These are phyloP conservation scores for Engraulis encrasicolus DNA, from an alignment of 2,113 vertebrate species.

Conservation along the genomic window DNA sequence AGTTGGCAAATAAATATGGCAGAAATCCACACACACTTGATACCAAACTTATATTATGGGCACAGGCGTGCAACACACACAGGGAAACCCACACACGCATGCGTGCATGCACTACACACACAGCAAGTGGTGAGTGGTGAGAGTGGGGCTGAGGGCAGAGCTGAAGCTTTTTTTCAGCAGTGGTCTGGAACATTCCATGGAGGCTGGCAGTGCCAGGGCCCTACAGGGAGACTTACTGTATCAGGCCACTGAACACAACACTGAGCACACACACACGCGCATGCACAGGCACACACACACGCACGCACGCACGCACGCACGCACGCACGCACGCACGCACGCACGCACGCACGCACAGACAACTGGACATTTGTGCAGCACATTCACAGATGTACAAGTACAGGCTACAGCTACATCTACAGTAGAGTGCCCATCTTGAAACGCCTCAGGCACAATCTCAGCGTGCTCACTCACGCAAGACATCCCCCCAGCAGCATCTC, in stretches of 20 bases:
- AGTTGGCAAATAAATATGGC: too few species aligned
- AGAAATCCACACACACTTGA: too few species aligned
- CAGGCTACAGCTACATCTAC: too few species aligned
- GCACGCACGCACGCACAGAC: not conserved
- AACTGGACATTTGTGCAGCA: not conserved
- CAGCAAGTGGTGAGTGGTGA: too few species aligned
- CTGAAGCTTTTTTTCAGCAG: conserved; percentile 1
- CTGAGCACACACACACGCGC: not conserved
- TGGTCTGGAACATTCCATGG: conserved; percentile 23
- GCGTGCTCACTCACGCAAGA: not conserved
- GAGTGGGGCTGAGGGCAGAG: not conserved
- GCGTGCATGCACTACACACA: too few species aligned
- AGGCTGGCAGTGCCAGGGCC: conserved; percentile 9
- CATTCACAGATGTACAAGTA: not conserved
- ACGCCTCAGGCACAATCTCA: not conserved
- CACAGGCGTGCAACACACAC: too few species aligned
- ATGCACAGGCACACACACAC: not conserved
- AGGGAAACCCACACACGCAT: not conserved
- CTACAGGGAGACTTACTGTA: not conserved
- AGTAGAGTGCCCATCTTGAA: not conserved
- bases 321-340: not conserved
- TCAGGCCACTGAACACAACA: not conserved
- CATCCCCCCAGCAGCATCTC: not conserved
- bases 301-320: not conserved
- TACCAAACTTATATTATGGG: too few species aligned